These are phyloP conservation scores for Bhutanitis thaidina DNA, from an alignment of 2,888 invertebrate genomes.

Conservation along the genomic window DNA sequence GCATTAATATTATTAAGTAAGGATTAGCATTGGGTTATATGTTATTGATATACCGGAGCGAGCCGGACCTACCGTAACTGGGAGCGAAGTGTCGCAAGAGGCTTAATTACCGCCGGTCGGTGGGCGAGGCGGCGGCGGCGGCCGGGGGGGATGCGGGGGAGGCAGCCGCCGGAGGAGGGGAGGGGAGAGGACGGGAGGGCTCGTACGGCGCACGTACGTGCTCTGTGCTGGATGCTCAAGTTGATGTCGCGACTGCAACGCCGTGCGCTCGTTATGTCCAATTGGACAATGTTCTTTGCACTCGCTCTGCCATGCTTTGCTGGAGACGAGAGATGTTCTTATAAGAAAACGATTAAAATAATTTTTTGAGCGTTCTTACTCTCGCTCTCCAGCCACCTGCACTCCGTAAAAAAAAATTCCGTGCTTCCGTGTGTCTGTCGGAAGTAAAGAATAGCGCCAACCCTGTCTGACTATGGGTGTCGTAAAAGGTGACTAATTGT, in stretches of 20 bases:
- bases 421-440: no score
- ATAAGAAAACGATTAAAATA: no score
- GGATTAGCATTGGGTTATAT: no score
- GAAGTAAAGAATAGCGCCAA: no score
- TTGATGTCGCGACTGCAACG: conserved; percentile 16
- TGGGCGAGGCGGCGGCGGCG: conserved; percentile 10
- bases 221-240: conserved; percentile 13
- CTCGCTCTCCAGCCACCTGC: no score
- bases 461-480: no score
- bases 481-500: no score
- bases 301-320: no score
- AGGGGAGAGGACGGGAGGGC: conserved; percentile 11
- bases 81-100: conserved; percentile 49
- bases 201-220: conserved; percentile 20
- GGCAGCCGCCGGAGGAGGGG: neutral
- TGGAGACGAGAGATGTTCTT: no score
- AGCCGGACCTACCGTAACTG: conserved; percentile 59
- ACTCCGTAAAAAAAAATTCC: no score
- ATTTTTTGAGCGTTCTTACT: no score
- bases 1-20: no score
- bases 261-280: conserved; percentile 14
- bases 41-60: neutral
- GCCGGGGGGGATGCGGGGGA: conserved; percentile 1
- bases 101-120: conserved; percentile 45
- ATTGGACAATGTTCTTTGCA: conserved; percentile 9